Evolutionary conservation across 2,888 invertebrate genomes (phyloP).

Genomic region (Eilema caniola): DNA sequence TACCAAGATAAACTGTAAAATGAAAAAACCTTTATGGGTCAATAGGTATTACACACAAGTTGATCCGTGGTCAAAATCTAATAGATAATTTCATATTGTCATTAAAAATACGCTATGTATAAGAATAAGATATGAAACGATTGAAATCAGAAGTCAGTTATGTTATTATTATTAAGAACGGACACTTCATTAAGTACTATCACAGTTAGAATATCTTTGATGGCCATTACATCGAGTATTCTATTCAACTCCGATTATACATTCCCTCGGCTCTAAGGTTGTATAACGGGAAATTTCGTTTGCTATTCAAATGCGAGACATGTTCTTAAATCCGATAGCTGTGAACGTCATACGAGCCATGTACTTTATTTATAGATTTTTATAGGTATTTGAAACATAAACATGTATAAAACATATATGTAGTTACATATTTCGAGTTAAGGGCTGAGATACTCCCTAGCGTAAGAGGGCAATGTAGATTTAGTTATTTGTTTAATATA

Average conservation of each 20-base stretch:
- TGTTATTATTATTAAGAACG: not conserved
- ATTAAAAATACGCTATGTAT: too few relatives aligned
- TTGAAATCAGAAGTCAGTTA: not conserved
- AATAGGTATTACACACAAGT: too few relatives aligned
- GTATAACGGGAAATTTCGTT: conserved; percentile 45
- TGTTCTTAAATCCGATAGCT: conserved; percentile 35
- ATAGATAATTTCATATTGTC: too few relatives aligned
- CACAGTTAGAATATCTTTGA: conserved; percentile 12
- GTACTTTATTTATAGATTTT: not conserved
- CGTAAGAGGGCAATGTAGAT: not conserved
- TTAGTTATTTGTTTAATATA: not conserved
- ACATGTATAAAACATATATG: not conserved
- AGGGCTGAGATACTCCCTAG: not conserved
- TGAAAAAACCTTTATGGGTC: too few relatives aligned
- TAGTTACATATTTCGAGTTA: not conserved
- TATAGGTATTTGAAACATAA: not conserved
- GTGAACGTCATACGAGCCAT: conserved; percentile 7
- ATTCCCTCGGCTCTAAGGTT: conserved; percentile 35
- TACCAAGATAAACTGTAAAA: too few relatives aligned
- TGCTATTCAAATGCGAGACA: conserved; percentile 38
- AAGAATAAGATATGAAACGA: not conserved
- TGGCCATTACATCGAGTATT: conserved; percentile 17
- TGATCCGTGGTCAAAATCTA: too few relatives aligned
- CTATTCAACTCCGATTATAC: conserved; percentile 24
- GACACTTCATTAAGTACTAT: not conserved